Evolutionary conservation across 1,140 invertebrate species (phyloP).

Genomic region (Sitobion miscanthi): DNA sequence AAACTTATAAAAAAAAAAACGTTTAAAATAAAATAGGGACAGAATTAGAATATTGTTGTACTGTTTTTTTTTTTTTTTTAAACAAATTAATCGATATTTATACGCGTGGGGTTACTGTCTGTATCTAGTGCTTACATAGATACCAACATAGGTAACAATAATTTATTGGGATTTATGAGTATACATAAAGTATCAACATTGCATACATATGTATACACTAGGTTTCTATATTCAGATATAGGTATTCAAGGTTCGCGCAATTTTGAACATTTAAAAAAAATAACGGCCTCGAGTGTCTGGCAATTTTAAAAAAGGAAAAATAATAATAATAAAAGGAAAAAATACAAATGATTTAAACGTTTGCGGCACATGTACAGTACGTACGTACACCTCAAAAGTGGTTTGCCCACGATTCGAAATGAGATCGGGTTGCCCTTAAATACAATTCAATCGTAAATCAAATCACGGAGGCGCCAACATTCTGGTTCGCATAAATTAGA

Average conservation of each 20-base stretch:
- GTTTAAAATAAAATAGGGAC: not conserved
- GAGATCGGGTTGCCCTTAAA: slow-evolving; percentile 49
- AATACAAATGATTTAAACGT: slow-evolving; percentile 42
- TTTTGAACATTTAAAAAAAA: slow-evolving; percentile 45
- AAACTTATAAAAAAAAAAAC: not conserved
- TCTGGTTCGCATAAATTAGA: slow-evolving; percentile 53
- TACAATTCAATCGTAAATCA: slow-evolving; percentile 47
- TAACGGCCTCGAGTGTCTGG: slow-evolving; percentile 45
- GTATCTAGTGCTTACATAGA: not conserved
- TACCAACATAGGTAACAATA: slow-evolving; percentile 7
- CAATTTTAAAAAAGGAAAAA: slow-evolving; percentile 49
- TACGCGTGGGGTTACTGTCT: not conserved
- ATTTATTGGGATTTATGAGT: not conserved
- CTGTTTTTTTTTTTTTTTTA: not conserved
- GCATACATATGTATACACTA: not conserved
- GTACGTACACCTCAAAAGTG: slow-evolving; percentile 39
- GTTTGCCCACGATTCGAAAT: slow-evolving; percentile 50
- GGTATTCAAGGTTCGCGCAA: slow-evolving; percentile 35
- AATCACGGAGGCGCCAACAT: slow-evolving; percentile 51
- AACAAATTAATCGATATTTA: slow-evolving; percentile 11
- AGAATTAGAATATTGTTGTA: not conserved
- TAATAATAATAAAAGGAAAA: slow-evolving; percentile 41
- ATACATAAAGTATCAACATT: not conserved
- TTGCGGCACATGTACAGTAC: not conserved
- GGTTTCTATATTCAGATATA: not conserved